Evolutionary conservation across 1,140 invertebrate genomes (phyloP).

Genomic region (Drosophila pandora): DNA sequence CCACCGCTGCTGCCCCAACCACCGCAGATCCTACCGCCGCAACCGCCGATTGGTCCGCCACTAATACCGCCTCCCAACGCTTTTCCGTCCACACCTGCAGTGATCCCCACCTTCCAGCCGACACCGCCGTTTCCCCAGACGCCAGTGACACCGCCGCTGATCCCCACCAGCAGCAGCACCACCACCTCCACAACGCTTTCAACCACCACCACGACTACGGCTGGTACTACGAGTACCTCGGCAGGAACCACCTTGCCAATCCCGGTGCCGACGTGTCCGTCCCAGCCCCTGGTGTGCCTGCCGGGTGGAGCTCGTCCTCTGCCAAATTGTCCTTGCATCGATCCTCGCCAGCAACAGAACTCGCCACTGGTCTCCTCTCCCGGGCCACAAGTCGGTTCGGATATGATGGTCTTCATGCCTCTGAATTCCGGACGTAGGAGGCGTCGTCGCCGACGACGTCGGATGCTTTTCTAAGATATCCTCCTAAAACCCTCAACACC

Average conservation of each 20-base stretch:
- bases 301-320: constrained; percentile 59
- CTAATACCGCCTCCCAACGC: constrained; percentile 41
- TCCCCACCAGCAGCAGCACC: constrained; percentile 26
- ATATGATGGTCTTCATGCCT: constrained; percentile 76
- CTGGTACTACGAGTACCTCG: constrained; percentile 17
- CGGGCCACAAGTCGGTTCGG: constrained; percentile 48
- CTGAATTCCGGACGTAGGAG: constrained; percentile 54
- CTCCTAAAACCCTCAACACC: neutral
- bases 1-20: constrained; percentile 12
- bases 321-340: constrained; percentile 78
- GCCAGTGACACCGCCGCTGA: constrained; percentile 34
- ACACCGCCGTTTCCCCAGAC: constrained; percentile 55
- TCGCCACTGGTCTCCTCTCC: constrained; percentile 16
- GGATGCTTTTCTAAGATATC: constrained; percentile 23
- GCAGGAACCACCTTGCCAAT: constrained; percentile 45
- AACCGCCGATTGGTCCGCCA: constrained; percentile 37
- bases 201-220: constrained; percentile 26
- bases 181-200: constrained; percentile 30
- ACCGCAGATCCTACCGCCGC: constrained; percentile 10
- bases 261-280: constrained; percentile 59
- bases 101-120: constrained; percentile 67
- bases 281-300: constrained; percentile 67
- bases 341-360: constrained; percentile 68
- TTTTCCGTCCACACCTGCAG: constrained; percentile 53
- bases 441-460: constrained; percentile 59